Evolutionary conservation across 2,888 invertebrate genomes (phyloP).

Genomic region (Seira sanloemensis): DNA sequence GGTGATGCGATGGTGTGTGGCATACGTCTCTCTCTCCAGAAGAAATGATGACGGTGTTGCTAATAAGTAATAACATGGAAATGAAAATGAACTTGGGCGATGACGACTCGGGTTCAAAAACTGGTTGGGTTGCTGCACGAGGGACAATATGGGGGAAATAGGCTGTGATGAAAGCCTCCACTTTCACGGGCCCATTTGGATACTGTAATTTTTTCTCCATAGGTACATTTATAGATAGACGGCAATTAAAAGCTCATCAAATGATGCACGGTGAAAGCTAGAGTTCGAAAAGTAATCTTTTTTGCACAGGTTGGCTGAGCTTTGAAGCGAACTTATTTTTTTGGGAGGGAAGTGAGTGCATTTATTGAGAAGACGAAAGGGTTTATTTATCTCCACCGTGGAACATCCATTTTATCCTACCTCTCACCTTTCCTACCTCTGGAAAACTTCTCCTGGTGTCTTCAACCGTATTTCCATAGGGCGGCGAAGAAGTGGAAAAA

Average conservation of each 20-base stretch:
- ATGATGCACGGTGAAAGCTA: not conserved
- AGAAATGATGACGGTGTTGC: constrained; percentile 22
- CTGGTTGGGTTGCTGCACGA: not conserved
- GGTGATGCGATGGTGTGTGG: not conserved
- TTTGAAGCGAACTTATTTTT: not conserved
- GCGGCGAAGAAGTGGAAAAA: constrained; percentile 28
- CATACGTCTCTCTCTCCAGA: too few relatives aligned
- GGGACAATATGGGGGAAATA: too few relatives aligned
- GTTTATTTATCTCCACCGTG: not conserved
- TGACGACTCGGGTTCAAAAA: too few relatives aligned
- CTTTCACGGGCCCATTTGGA: too few relatives aligned
- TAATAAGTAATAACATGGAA: not conserved
- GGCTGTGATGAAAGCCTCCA: too few relatives aligned
- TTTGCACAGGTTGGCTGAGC: not conserved
- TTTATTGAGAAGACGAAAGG: not conserved
- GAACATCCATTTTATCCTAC: constrained; percentile 11
- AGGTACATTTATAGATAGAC: too few relatives aligned
- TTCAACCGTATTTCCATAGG: constrained; percentile 7
- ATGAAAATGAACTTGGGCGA: not conserved
- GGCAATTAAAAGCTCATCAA: not conserved
- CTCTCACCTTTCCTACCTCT: constrained; percentile 24
- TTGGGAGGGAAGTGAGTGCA: not conserved
- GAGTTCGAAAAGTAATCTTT: not conserved
- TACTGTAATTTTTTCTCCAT: too few relatives aligned
- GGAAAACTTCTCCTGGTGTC: constrained; percentile 44